Evolutionary conservation across 2,888 invertebrate species (phyloP).

Genomic region (Amphipyra tragopoginis): DNA sequence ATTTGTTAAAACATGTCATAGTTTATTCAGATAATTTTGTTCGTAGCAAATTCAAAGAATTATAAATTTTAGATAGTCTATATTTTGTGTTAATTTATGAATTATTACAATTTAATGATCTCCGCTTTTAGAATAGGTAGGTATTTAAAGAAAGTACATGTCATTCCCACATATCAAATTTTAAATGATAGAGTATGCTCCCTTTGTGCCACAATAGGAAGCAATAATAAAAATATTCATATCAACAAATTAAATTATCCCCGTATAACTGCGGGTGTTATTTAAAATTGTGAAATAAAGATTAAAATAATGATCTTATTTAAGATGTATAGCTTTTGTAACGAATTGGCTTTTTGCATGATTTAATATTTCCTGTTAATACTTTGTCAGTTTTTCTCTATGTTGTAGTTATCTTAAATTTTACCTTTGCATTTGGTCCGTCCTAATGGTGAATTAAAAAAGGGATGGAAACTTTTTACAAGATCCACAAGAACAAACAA

Average conservation of each 20-base stretch:
- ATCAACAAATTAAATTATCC: conserved; percentile 36
- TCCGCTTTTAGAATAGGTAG: conserved; percentile 57
- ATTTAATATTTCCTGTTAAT: conserved; percentile 34
- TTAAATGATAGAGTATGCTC: conserved; percentile 65
- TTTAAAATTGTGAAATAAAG: conserved; percentile 28
- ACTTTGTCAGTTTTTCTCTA: conserved; percentile 37
- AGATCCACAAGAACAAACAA: conserved; percentile 26
- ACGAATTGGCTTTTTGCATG: conserved; percentile 67
- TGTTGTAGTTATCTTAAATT: conserved; percentile 15
- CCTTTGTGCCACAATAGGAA: conserved; percentile 75
- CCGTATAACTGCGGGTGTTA: conserved; percentile 11
- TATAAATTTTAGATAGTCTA: conserved; percentile 21
- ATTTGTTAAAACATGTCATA: conserved; percentile 50
- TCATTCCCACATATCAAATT: conserved; percentile 78
- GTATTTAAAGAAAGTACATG: conserved; percentile 72
- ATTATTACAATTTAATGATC: conserved; percentile 39
- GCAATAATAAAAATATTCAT: conserved; percentile 60
- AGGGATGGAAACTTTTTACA: conserved; percentile 54
- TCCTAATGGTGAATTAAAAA: conserved; percentile 64
- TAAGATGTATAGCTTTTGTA: conserved; percentile 71
- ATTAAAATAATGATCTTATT: conserved; percentile 19
- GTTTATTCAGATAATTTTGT: conserved; percentile 49
- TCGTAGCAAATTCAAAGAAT: conserved; percentile 19
- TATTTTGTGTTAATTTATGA: conserved; percentile 37
- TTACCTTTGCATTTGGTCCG: conserved; percentile 60